phyloP scores from a whole-genome alignment of 2,797 vertebrate species.

The Botia kubotai region DNA sequence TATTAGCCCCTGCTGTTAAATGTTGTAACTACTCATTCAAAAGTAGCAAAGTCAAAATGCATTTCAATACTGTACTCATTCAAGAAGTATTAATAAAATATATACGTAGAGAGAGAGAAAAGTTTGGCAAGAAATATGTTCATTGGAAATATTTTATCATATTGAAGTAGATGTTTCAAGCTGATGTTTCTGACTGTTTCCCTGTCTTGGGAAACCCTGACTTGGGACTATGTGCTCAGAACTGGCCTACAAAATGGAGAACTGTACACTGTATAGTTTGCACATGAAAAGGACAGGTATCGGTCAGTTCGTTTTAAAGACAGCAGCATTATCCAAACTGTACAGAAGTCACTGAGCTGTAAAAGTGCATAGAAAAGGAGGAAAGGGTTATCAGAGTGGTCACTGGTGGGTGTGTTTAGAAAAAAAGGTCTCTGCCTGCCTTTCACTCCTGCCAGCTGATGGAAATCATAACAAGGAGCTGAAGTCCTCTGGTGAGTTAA shows the following conservation, averaged over 20 bases:
- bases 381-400: constrained; percentile 18
- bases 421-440: constrained; percentile 6
- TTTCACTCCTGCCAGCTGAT: constrained; percentile 68
- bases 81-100: too few relatives aligned
- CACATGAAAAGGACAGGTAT: constrained; percentile 28
- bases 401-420: constrained; percentile 23
- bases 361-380: constrained; percentile 11
- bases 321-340: not conserved
- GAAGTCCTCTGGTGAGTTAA: constrained; percentile 72
- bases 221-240: too few relatives aligned
- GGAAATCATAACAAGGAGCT: constrained; percentile 77
- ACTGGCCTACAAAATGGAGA: not conserved
- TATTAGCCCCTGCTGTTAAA: too few relatives aligned
- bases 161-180: too few relatives aligned
- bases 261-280: constrained; percentile 5
- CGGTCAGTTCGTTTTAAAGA: not conserved
- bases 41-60: too few relatives aligned
- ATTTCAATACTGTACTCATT: too few relatives aligned
- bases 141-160: too few relatives aligned
- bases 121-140: too few relatives aligned
- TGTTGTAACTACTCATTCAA: too few relatives aligned
- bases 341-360: constrained; percentile 1
- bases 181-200: too few relatives aligned
- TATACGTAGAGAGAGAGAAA: too few relatives aligned
- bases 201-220: too few relatives aligned